Evolutionary conservation across 2,888 invertebrate genomes (phyloP), one percentile per base, ranked within the genome.

Genomic region (Steinernema carpocapsae): DNA sequence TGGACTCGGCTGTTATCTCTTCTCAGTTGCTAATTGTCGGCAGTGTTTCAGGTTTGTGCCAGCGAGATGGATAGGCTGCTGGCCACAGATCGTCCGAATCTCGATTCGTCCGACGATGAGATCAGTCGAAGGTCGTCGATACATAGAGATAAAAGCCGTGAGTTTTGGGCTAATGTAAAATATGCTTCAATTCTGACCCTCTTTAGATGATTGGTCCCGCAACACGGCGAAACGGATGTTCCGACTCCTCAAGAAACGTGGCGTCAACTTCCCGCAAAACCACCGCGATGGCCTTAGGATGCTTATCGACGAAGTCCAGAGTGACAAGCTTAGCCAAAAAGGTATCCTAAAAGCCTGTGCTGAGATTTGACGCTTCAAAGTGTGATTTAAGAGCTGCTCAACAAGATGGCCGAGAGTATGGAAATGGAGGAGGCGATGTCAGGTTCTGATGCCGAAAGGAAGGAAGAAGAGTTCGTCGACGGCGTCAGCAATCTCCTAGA

Each of bases 171-270:
- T n/a, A n/a, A n/a, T 37, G 37, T 37, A 14, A 14, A 56, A 64
- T 17, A 4, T 37, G 56, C 4, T 4, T 26, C 4, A n/a, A 10
- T 37, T 37, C 37, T 37, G 37, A 37, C 10, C 37, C 4, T 37
- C 37, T 72, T 24, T 59, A 75, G 78, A 73, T 22, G 29, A 70
- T 10, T 75, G 74, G 72, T 80, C 80, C 17, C 70, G 70, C n/a
- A 72, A 78, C 72, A 80, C 80, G 17, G 80, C 80, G 37, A 76
- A 76, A 37, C 72, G 78, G n/a, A 75, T 80, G 59, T 80, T 79
- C 56, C 70, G 71, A n/a, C 74, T 74, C 12, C 43, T 78, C 24
- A 29, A 59, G 48, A 64, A 43, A 12, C 45, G 64, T 7, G 24
- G 72, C 22, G 72, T 59, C 0, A 29, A 64, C 7, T 19, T 32